Evolutionary conservation across 2,888 invertebrate species (phyloP), one percentile per base, ranked within the genome.

Genomic region (Lasioglossum calceatum): DNA sequence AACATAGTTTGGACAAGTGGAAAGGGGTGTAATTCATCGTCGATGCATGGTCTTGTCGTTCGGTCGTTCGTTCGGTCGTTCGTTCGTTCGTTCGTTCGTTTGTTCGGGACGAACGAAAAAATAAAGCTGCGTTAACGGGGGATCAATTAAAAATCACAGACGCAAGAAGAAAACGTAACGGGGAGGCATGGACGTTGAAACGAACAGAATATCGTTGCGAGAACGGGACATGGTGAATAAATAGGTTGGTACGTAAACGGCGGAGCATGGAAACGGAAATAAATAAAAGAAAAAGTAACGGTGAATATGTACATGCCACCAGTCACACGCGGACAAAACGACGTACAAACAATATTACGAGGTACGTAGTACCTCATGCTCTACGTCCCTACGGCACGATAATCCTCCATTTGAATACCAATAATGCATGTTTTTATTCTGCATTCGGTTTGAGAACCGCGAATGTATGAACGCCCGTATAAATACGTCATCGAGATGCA

Each of bases 391-490:
- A 87, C 87, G 89, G 79, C 87, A 87, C 91, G 92, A 93, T 89
- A 91, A 92, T 93, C 92, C 93, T 94, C 95, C 95, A 95, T 95
- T 95, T 95, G 95, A 95, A 95, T 95, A 95, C 95, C 95, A 95
- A 95, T 95, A 95, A 95, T 94, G 90, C 85, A 82, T 91, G 87
- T 90, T 88, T 91, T 90, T 86, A 79, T 82, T 87, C 50, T 23
- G 73, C 77, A 82, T 84, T 82, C 74, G 78, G n/a, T 87, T 87
- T 74, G 67, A 84, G 82, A 64, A 79, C 79, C 70, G 84, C 87
- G 87, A 79, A 79, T 81, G 70, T 82, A 81, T 74, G 80, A 70
- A 70, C 77, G 81, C 85, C 82, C 83, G 79, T 79, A 77, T 73
- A 72, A 84, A 86, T 78, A 82, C 85, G 91, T 85, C 76, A 85